Conservation (phyloP, 37 sponge, comb jelly and placozoan species). For the Beroe forskalii region DNA sequence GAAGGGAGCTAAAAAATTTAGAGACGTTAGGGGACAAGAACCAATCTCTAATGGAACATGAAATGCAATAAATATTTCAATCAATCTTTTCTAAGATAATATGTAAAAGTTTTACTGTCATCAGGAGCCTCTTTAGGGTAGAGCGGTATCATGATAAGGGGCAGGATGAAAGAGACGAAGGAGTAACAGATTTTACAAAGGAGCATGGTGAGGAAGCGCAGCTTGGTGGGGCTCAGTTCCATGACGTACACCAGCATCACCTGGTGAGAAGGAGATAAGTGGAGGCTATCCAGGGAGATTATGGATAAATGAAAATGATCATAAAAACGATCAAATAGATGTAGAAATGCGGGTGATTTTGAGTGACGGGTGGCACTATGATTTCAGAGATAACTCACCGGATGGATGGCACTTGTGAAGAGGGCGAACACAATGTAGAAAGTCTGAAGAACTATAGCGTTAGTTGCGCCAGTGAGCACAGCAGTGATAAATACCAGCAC, state of each 20-base stretch:
- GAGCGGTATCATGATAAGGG: conserved; percentile 28
- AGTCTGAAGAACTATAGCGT: not conserved
- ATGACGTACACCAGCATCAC: conserved; percentile 50
- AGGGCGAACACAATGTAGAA: conserved; percentile 53
- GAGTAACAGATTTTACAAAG: conserved; percentile 3
- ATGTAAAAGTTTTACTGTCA: too few relatives aligned
- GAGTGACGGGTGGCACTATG: not conserved
- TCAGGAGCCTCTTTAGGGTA: not conserved
- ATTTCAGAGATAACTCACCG: too few relatives aligned
- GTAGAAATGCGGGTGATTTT: not conserved
- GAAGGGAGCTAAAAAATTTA: too few relatives aligned
- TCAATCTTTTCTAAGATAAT: not conserved
- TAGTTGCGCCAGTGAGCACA: not conserved
- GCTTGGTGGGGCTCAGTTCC: conserved; percentile 32
- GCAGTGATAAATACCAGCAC: not conserved
- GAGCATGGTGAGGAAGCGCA: conserved; percentile 24
- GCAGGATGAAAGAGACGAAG: not conserved
- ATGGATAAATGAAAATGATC: too few relatives aligned
- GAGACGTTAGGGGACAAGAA: too few relatives aligned
- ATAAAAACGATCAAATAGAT: too few relatives aligned
- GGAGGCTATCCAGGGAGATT: too few relatives aligned
- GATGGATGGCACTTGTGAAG: conserved; percentile 16
- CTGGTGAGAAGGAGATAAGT: not conserved
- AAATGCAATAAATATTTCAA: not conserved
- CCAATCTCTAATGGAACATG: not conserved